Conservation (phyloP, 2,888 invertebrate genomes). For the Tyria jacobaeae region DNA sequence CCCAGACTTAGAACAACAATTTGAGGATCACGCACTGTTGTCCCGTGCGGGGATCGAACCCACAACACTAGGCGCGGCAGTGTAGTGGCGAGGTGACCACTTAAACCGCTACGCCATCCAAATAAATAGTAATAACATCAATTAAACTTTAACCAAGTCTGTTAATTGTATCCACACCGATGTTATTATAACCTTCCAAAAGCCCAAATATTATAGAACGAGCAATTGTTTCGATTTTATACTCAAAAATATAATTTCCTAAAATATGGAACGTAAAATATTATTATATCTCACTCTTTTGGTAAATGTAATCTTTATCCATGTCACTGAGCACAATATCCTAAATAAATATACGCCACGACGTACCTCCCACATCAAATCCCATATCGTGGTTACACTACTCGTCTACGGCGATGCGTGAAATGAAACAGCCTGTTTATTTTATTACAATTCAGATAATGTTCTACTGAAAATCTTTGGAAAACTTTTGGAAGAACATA, state of each 20-base stretch:
- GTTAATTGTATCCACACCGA: too few relatives aligned
- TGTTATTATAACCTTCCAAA: too few relatives aligned
- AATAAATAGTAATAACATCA: too few relatives aligned
- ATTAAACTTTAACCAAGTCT: too few relatives aligned
- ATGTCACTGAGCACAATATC: conserved; percentile 1
- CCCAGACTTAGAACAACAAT: too few relatives aligned
- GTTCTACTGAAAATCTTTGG: neutral
- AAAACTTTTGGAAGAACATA: neutral
- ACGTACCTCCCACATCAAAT: neutral
- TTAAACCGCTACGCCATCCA: too few relatives aligned
- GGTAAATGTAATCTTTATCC: neutral
- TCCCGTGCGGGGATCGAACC: too few relatives aligned
- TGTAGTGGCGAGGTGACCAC: too few relatives aligned
- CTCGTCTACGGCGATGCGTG: conserved; percentile 2
- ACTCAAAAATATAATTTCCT: neutral
- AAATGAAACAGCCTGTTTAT: neutral
- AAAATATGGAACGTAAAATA: neutral
- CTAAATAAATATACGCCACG: neutral
- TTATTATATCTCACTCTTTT: neutral
- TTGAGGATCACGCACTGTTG: too few relatives aligned
- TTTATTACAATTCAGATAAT: neutral
- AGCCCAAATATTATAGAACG: too few relatives aligned
- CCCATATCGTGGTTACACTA: neutral
- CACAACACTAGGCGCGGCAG: too few relatives aligned
- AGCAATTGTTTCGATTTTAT: too few relatives aligned